Evolutionary conservation across 2,888 invertebrate genomes (phyloP).

Genomic region (Dioctria linearis): DNA sequence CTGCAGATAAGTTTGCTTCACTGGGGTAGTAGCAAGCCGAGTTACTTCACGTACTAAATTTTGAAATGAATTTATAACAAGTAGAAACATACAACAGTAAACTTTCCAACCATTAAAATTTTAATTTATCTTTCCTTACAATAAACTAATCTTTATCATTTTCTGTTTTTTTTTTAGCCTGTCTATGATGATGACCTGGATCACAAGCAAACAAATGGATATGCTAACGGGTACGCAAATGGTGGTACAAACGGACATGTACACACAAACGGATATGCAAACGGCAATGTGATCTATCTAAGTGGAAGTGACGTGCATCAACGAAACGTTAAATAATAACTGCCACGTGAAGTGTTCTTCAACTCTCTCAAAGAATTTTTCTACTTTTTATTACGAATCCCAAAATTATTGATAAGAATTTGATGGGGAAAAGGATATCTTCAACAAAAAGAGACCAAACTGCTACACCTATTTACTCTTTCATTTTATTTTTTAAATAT

Average conservation of each 20-base stretch:
- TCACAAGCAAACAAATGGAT: conserved; percentile 65
- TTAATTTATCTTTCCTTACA: too few species aligned
- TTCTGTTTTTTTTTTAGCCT: conserved; percentile 73
- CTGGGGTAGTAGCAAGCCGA: too few species aligned
- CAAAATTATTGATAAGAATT: conserved; percentile 24
- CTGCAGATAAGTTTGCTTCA: too few species aligned
- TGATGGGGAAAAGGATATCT: background rate
- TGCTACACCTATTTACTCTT: background rate
- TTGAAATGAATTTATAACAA: too few species aligned
- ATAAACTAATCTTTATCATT: conserved; percentile 36
- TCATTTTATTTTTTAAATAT: conserved; percentile 7
- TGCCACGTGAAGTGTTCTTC: conserved; percentile 43
- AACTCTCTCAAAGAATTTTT: conserved; percentile 9
- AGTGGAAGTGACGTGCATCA: conserved; percentile 68
- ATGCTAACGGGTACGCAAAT: conserved; percentile 67
- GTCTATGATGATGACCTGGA: conserved; percentile 75
- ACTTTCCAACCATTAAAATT: too few species aligned
- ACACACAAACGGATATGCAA: conserved; percentile 67
- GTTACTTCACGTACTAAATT: too few species aligned
- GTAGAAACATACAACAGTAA: too few species aligned
- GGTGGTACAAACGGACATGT: conserved; percentile 63
- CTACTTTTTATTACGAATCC: conserved; percentile 39
- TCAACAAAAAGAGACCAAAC: background rate
- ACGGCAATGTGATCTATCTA: conserved; percentile 65
- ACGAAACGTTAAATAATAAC: conserved; percentile 70